These are phyloP conservation scores for Leptoteleia sp. DNA, from an alignment of 1,140 invertebrate genomes.

Conservation along the genomic window DNA sequence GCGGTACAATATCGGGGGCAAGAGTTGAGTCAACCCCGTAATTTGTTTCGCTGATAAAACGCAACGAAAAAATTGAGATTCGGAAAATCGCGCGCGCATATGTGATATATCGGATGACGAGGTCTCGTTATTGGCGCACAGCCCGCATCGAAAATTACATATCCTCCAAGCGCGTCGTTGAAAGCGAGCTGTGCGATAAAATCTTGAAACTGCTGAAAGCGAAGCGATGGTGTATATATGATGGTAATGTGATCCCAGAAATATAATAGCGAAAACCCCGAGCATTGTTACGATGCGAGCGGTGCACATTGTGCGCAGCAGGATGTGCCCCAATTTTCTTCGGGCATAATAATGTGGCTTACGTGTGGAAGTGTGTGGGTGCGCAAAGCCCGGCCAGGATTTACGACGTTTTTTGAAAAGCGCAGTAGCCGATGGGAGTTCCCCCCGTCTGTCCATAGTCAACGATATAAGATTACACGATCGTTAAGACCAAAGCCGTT, in stretches of 20 bases:
- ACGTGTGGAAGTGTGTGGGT: slow-evolving; percentile 52
- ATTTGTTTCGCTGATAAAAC: neutral
- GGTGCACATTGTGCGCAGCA: slow-evolving; percentile 66
- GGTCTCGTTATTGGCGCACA: slow-evolving; percentile 51
- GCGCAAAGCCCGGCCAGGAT: slow-evolving; percentile 43
- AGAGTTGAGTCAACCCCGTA: neutral
- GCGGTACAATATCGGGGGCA: neutral
- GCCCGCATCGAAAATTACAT: slow-evolving; percentile 66
- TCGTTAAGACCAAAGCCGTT: slow-evolving; percentile 43
- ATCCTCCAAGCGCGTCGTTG: slow-evolving; percentile 63
- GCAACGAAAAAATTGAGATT: neutral
- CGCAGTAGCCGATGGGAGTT: slow-evolving; percentile 59
- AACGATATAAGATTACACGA: slow-evolving; percentile 65
- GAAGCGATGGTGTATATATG: slow-evolving; percentile 66
- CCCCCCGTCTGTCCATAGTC: no score
- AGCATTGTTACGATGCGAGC: slow-evolving; percentile 64
- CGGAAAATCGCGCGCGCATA: slow-evolving; percentile 4
- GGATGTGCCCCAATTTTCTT: slow-evolving; percentile 71
- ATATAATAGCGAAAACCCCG: slow-evolving; percentile 72
- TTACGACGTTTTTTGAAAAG: slow-evolving; percentile 58
- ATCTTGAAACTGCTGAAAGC: slow-evolving; percentile 72
- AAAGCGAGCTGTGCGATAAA: slow-evolving; percentile 68
- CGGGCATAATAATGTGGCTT: slow-evolving; percentile 68
- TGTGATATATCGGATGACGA: slow-evolving; percentile 30
- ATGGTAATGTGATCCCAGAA: slow-evolving; percentile 74